Conservation (phyloP, 1,140 invertebrate genomes). For the Saccostrea glomerata region DNA sequence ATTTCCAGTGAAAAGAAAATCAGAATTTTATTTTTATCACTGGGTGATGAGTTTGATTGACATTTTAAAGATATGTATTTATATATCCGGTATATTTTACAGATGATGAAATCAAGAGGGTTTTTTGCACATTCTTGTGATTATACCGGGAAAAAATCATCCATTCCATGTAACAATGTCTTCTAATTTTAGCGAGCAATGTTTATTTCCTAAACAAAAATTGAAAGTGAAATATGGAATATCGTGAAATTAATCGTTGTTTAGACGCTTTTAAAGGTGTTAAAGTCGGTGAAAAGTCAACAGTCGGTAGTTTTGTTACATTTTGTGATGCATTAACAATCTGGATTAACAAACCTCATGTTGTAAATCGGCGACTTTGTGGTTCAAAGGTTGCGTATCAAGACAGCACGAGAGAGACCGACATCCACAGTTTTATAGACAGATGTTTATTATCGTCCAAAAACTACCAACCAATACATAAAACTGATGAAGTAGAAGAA, state of each 20-base stretch:
- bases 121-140: background rate
- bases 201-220: background rate
- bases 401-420: background rate
- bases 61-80: too few relatives aligned
- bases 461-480: background rate
- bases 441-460: background rate
- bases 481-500: background rate
- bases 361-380: constrained; percentile 77
- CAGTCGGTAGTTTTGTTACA: constrained; percentile 40
- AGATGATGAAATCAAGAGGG: background rate
- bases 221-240: background rate
- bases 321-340: constrained; percentile 74
- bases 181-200: background rate
- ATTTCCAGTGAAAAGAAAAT: too few relatives aligned
- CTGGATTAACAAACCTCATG: constrained; percentile 79
- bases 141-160: background rate
- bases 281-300: background rate
- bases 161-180: background rate
- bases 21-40: too few relatives aligned
- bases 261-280: background rate
- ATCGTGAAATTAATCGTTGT: background rate
- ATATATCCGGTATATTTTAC: background rate
- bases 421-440: background rate
- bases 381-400: constrained; percentile 66
- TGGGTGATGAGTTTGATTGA: too few relatives aligned